Evolutionary conservation across 2,113 vertebrate species (phyloP).

Genomic region (Cisticola juncidis): DNA sequence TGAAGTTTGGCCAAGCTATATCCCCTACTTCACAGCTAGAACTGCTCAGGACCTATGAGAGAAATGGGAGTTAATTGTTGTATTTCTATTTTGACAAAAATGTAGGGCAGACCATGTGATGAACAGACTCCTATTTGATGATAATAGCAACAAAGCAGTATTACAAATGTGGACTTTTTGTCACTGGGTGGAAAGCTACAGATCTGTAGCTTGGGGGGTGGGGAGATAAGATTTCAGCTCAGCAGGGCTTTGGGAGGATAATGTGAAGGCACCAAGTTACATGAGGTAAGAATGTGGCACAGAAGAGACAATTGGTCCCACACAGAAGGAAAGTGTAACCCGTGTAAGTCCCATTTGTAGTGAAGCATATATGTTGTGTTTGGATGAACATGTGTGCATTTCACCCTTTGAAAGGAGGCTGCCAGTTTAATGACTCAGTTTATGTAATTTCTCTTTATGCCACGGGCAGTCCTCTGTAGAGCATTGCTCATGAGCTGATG

Average conservation of each 20-base stretch:
- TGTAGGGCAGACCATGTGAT: not conserved
- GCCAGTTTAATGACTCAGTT: not conserved
- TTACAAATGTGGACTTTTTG: not conserved
- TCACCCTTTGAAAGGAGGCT: not conserved
- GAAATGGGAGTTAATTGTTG: not conserved
- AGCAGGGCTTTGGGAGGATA: not conserved
- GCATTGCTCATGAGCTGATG: not conserved
- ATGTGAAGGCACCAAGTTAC: rapidly evolving
- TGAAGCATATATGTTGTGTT: not conserved
- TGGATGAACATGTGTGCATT: rapidly evolving
- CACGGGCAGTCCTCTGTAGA: not conserved
- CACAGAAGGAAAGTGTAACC: not conserved
- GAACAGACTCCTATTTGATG: not conserved
- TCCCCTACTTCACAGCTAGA: not conserved
- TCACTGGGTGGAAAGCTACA: not conserved
- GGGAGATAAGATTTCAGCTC: not conserved
- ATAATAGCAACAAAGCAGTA: not conserved
- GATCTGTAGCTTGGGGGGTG: not conserved
- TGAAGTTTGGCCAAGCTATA: not conserved
- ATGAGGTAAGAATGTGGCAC: not conserved
- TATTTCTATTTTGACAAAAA: not conserved
- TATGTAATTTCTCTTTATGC: not conserved
- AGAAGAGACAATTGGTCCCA: not conserved
- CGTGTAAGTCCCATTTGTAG: not conserved
- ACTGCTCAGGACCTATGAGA: not conserved